These are phyloP conservation scores for Furcifer pardalis DNA, from an alignment of 2,797 vertebrate genomes.

Conservation along the genomic window DNA sequence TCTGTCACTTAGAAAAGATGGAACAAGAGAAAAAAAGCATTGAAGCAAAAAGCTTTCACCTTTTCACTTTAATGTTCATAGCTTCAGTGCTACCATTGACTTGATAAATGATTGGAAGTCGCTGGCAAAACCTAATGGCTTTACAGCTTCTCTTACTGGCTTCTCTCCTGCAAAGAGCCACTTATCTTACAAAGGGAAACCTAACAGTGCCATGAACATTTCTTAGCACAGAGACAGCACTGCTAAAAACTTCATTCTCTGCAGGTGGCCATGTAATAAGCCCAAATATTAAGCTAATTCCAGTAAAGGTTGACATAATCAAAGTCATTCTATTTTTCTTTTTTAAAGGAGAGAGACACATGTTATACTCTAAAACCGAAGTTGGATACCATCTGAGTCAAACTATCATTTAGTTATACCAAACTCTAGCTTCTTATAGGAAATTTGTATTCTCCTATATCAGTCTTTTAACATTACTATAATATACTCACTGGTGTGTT, in stretches of 20 bases:
- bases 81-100: not conserved
- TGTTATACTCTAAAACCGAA: not conserved
- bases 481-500: not conserved
- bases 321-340: not conserved
- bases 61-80: slow-evolving; percentile 14
- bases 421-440: not conserved
- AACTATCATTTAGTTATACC: not conserved
- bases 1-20: not conserved
- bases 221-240: not conserved
- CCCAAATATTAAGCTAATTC: not conserved
- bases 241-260: not conserved
- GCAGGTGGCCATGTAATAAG: not conserved
- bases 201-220: not conserved
- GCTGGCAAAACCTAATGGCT: slow-evolving; percentile 1
- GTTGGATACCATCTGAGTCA: not conserved
- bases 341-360: not conserved
- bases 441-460: not conserved
- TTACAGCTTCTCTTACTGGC: slow-evolving; percentile 19
- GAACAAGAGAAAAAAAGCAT: not conserved
- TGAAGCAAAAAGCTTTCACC: slow-evolving; percentile 18
- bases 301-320: not conserved
- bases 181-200: not conserved
- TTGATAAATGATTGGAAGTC: slow-evolving; percentile 28
- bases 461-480: not conserved
- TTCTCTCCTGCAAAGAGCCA: slow-evolving; percentile 18